Evolutionary conservation across 2,113 vertebrate genomes (phyloP).

Genomic region (Xyliphius kryptos): DNA sequence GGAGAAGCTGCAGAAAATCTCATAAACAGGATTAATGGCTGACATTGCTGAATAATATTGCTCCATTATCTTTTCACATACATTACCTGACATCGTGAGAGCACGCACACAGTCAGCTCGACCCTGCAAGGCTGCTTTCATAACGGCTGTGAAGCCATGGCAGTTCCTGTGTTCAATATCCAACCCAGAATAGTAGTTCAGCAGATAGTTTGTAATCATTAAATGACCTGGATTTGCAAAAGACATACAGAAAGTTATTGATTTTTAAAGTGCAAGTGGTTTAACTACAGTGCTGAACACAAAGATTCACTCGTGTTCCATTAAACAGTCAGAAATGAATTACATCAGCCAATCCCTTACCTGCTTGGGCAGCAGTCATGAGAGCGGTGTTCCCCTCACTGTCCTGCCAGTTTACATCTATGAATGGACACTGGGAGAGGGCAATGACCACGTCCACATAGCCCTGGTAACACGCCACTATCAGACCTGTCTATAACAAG

Average conservation of each 20-base stretch:
- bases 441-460: constrained; percentile 86
- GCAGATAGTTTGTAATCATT: constrained; percentile 79
- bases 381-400: constrained; percentile 95
- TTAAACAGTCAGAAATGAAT: background rate
- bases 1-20: too few relatives aligned
- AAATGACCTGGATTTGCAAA: constrained; percentile 69
- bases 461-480: constrained; percentile 88
- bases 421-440: constrained; percentile 82
- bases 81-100: constrained; percentile 81
- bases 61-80: background rate
- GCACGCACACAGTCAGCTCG: constrained; percentile 74
- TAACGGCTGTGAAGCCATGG: constrained; percentile 88
- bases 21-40: too few relatives aligned
- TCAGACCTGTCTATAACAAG: constrained; percentile 76
- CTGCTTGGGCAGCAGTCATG: constrained; percentile 90
- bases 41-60: too few relatives aligned
- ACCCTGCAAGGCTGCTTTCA: constrained; percentile 94
- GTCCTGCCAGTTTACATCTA: constrained; percentile 97
- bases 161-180: constrained; percentile 87
- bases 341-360: constrained; percentile 62
- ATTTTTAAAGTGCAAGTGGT: too few relatives aligned
- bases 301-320: too few relatives aligned
- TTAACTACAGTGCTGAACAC: background rate
- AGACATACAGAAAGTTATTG: background rate
- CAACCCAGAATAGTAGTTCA: constrained; percentile 86